Evolutionary conservation across 1,140 invertebrate genomes (phyloP).

Genomic region (Zaprionus lachaisei): DNA sequence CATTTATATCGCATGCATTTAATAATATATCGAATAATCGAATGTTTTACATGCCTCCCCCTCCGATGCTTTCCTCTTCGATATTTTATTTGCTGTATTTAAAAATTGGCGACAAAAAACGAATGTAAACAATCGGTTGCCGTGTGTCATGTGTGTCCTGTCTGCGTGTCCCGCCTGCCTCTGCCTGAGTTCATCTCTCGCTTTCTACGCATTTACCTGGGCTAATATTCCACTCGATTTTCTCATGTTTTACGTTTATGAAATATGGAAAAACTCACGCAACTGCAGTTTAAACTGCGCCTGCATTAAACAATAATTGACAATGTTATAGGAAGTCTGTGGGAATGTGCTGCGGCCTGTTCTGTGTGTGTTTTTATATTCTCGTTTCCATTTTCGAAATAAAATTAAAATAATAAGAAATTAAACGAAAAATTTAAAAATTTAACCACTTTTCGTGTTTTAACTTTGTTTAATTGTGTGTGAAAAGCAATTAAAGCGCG

Average conservation of each 20-base stretch:
- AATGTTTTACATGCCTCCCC: slow-evolving; percentile 3
- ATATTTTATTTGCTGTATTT: slow-evolving; percentile 31
- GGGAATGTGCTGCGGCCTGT: background rate
- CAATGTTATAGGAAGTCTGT: background rate
- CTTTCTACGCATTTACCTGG: background rate
- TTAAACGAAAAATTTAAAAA: slow-evolving; percentile 1
- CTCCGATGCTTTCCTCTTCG: too few relatives aligned
- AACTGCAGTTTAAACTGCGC: background rate
- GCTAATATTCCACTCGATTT: background rate
- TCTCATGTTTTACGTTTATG: background rate
- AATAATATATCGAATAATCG: slow-evolving; percentile 55
- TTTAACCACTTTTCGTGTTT: background rate
- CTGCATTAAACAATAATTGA: slow-evolving; percentile 4
- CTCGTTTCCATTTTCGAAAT: slow-evolving; percentile 4
- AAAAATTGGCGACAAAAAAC: slow-evolving; percentile 26
- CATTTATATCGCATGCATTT: slow-evolving; percentile 60
- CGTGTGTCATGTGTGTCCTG: background rate
- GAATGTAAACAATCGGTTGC: slow-evolving; percentile 27
- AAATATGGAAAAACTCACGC: background rate
- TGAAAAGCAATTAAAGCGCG: slow-evolving; percentile 10
- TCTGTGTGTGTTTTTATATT: background rate
- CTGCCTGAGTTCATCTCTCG: background rate
- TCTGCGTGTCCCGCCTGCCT: background rate
- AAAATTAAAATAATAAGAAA: slow-evolving; percentile 6
- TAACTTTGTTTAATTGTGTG: slow-evolving; percentile 39